Evolutionary conservation across 2,113 vertebrate genomes (phyloP).

Genomic region (Empidonax alnorum): DNA sequence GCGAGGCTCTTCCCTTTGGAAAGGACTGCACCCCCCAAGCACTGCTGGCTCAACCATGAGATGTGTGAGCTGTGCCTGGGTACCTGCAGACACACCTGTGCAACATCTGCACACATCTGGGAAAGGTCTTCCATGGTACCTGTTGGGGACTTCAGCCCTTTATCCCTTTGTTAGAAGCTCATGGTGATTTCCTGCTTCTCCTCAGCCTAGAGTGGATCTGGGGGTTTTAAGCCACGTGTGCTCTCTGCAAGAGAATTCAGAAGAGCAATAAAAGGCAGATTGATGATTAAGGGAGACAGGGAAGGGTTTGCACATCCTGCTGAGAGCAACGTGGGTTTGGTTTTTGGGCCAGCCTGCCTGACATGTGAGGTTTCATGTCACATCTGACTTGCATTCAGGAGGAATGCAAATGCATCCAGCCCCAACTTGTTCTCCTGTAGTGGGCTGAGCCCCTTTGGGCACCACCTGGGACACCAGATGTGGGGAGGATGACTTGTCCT

Average conservation of each 20-base stretch:
- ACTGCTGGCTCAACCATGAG: neutral
- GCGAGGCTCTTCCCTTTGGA: neutral
- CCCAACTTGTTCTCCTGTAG: neutral
- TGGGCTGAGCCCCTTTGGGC: neutral
- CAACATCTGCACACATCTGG: neutral
- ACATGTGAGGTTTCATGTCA: neutral
- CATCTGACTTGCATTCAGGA: slow-evolving; percentile 8
- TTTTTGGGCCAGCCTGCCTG: neutral
- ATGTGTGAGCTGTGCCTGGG: neutral
- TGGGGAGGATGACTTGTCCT: neutral
- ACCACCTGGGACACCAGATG: neutral
- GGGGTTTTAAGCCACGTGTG: neutral
- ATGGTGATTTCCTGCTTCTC: neutral
- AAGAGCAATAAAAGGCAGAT: neutral
- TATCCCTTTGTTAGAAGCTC: neutral
- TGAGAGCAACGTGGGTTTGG: neutral
- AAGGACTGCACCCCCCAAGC: neutral
- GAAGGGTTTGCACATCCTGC: neutral
- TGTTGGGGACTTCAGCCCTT: neutral
- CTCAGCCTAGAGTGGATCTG: neutral
- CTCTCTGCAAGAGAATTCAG: neutral
- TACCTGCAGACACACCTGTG: neutral
- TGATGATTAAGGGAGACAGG: neutral
- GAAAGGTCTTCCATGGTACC: neutral
- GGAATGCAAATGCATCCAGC: neutral